phyloP scores from a whole-genome alignment of 1,140 invertebrate species.

The Stegodyphus dumicola region DNA sequence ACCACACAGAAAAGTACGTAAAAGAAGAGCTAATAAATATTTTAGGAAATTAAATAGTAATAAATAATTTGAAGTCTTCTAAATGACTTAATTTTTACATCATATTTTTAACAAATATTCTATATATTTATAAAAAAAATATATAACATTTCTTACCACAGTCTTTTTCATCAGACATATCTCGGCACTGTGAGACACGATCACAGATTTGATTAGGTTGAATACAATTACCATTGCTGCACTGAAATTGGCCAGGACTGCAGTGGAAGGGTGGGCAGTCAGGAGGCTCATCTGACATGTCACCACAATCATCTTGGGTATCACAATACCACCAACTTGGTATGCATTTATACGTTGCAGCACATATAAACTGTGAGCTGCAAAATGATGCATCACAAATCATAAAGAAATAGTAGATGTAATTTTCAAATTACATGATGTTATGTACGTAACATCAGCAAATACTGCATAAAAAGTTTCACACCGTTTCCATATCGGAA shows the following conservation, averaged over 20 bases:
- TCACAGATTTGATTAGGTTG: conserved; percentile 78
- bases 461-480: too few relatives aligned
- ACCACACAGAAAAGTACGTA: too few relatives aligned
- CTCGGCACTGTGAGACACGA: conserved; percentile 74
- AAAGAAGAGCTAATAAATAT: too few relatives aligned
- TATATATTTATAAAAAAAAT: too few relatives aligned
- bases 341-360: conserved; percentile 78
- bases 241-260: conserved; percentile 80
- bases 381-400: conserved; percentile 31
- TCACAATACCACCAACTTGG: conserved; percentile 77
- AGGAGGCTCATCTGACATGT: conserved; percentile 80
- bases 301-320: conserved; percentile 80
- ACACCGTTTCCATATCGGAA: too few relatives aligned
- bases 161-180: conserved; percentile 71
- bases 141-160: conserved; percentile 67
- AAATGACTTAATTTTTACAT: too few relatives aligned
- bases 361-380: conserved; percentile 82
- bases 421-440: too few relatives aligned
- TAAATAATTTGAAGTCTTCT: too few relatives aligned
- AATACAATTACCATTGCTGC: conserved; percentile 75
- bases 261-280: conserved; percentile 80
- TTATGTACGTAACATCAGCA: too few relatives aligned
- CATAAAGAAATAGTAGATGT: too few relatives aligned
- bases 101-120: too few relatives aligned
- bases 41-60: too few relatives aligned